These are phyloP conservation scores for Drosophila persimilis DNA, from an alignment of 1,140 invertebrate genomes.

Conservation along the genomic window DNA sequence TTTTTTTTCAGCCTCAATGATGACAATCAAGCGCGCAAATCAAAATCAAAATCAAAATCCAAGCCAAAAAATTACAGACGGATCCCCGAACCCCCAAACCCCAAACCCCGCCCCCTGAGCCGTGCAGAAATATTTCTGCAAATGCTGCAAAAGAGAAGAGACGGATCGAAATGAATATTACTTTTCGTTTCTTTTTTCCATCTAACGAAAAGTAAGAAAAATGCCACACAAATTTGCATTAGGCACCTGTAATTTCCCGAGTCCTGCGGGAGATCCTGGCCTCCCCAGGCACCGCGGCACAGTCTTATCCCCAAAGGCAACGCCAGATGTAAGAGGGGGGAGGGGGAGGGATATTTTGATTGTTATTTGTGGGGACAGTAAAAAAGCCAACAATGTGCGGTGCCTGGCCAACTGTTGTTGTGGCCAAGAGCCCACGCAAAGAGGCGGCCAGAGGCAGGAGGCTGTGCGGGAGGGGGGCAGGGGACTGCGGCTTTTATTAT, in stretches of 20 bases:
- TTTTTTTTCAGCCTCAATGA: constrained; percentile 70
- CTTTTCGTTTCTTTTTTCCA: constrained; percentile 41
- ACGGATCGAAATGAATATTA: constrained; percentile 43
- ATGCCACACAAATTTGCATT: constrained; percentile 79
- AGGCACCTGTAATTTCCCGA: constrained; percentile 74
- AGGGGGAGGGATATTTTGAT: constrained; percentile 53
- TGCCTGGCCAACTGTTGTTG: constrained; percentile 56
- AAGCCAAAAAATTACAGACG: constrained; percentile 2
- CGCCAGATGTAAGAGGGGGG: not conserved
- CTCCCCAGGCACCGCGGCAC: constrained; percentile 49
- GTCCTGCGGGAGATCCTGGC: constrained; percentile 18
- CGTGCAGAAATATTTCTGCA: constrained; percentile 47
- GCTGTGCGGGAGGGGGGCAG: not conserved
- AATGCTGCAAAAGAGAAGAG: constrained; percentile 38
- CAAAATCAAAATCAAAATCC: constrained; percentile 45
- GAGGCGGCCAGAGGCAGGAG: not conserved
- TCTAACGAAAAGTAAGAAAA: constrained; percentile 46
- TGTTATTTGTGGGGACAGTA: constrained; percentile 78
- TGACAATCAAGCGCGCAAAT: constrained; percentile 65
- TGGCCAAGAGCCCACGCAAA: constrained; percentile 25
- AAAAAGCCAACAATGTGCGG: constrained; percentile 67
- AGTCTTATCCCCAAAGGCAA: constrained; percentile 45
- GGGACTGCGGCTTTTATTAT: constrained; percentile 68
- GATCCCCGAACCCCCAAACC: not conserved
- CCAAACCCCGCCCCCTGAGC: no score